These are phyloP conservation scores for Gibbula magus DNA, from an alignment of 2,888 invertebrate genomes.

Conservation along the genomic window DNA sequence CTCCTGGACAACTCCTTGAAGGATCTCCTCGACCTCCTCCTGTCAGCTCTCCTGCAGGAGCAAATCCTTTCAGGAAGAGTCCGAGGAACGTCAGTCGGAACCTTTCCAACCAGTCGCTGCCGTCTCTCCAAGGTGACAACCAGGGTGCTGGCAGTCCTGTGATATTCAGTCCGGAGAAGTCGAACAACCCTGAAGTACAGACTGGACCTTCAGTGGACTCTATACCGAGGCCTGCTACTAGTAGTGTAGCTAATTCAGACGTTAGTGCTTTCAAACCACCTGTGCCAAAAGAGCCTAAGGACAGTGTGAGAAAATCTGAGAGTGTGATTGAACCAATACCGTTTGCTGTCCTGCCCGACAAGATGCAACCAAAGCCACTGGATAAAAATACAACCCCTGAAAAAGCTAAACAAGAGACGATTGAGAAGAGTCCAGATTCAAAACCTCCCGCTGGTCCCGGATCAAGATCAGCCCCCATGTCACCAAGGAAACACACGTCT, in stretches of 20 bases:
- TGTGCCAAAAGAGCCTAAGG: not conserved
- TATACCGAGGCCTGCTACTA: not conserved
- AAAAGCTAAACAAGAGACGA: not conserved
- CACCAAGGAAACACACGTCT: slow-evolving; percentile 38
- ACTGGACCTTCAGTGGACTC: not conserved
- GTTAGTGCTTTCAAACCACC: not conserved
- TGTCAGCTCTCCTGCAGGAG: not conserved
- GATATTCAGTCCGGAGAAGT: slow-evolving; percentile 19
- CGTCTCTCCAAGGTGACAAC: not conserved
- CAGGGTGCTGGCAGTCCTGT: not conserved
- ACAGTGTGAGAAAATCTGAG: not conserved
- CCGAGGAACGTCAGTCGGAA: not conserved
- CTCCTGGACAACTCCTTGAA: not conserved
- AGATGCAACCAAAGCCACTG: too few species aligned
- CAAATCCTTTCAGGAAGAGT: not conserved
- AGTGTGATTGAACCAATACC: not conserved
- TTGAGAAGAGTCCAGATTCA: not conserved
- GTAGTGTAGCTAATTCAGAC: too few species aligned
- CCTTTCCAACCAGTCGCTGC: not conserved
- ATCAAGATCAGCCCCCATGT: not conserved
- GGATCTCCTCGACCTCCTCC: not conserved
- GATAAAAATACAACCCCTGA: not conserved
- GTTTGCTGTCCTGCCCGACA: too few species aligned
- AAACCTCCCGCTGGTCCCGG: not conserved
- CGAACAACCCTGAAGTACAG: not conserved